Evolutionary conservation across 2,888 invertebrate species (phyloP).

Genomic region (Caenorhabditis sp.): DNA sequence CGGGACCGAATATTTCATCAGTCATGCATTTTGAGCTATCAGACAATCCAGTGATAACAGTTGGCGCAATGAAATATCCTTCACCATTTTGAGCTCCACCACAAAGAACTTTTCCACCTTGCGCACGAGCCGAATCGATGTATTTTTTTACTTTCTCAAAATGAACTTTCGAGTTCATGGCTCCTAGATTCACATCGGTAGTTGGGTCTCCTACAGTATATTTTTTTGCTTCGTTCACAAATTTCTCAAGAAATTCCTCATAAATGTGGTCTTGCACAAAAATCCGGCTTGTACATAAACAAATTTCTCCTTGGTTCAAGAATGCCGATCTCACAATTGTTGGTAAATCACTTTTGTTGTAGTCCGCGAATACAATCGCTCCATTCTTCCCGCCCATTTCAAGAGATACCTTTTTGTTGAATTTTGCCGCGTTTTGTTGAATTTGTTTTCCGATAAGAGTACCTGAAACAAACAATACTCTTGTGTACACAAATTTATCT

Average conservation of each 20-base stretch:
- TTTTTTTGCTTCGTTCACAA: conserved; percentile 64
- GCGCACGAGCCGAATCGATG: conserved; percentile 71
- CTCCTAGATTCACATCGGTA: conserved; percentile 71
- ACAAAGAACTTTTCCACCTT: conserved; percentile 73
- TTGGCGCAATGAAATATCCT: conserved; percentile 73
- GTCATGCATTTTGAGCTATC: conserved; percentile 74
- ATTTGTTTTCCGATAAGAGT: conserved; percentile 61
- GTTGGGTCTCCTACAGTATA: conserved; percentile 59
- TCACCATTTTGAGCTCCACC: conserved; percentile 65
- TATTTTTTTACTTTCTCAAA: conserved; percentile 72
- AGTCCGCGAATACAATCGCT: conserved; percentile 75
- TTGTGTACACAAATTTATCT: background rate
- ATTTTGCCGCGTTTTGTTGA: conserved; percentile 67
- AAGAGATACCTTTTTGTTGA: conserved; percentile 75
- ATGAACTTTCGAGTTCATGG: conserved; percentile 74
- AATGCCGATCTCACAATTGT: conserved; percentile 74
- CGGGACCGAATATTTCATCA: conserved; percentile 76
- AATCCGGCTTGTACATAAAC: conserved; percentile 75
- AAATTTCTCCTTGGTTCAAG: conserved; percentile 76
- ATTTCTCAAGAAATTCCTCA: conserved; percentile 72
- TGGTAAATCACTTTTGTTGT: conserved; percentile 72
- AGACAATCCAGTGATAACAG: conserved; percentile 72
- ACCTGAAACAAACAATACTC: conserved; percentile 18
- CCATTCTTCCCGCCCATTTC: conserved; percentile 77
- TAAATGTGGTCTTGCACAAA: conserved; percentile 74